Evolutionary conservation across 2,888 invertebrate genomes (phyloP), one percentile per base, ranked within the genome.

Genomic region (Ditylenchus weischeri): DNA sequence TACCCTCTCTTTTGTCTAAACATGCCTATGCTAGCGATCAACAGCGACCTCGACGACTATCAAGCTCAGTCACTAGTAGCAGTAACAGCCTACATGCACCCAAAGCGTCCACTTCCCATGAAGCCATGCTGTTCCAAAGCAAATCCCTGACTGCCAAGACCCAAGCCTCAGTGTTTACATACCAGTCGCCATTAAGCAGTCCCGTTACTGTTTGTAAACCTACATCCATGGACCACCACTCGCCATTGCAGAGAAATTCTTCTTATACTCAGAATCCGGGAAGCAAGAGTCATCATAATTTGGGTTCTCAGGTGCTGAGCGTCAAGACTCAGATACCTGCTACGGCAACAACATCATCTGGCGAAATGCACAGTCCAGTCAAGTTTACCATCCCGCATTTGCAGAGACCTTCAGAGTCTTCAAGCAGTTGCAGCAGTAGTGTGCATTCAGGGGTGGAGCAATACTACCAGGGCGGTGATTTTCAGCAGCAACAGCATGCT

Each of bases 41-140:
- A 35, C 68, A 68, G 21, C 66, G 68, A 36, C 68, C 68, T 7
- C 66, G 68, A 7, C 68, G 68, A 47, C 68, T 68, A 66, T 68
- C 68, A 13, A 18, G 66, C 11, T 57, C 68, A 11, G 62, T 38
- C n/a, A 48, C 47, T 43, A n/a, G 18, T 21, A 21, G 36, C 6
- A 15, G 13, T 43, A 43, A 43, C 43, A 43, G 1, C 8, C 8
- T 15, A 8, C 43, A 43, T 43, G 5, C 43, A 2, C 13, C 43
- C 43, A 47, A 23, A n/a, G 49, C 62, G 6, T 23, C 43, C 10
- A 43, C 62, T 18, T 62, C 62, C 6, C 23, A 19, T n/a, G 38
- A 38, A 19, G 15, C 47, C 13, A n/a, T 29, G n/a, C n/a, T n/a
- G 10, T 10, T 8, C n/a, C 7, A 38, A 23, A 13, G 13, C 19